Percentiles rank a stretch among this genome's conserved stretches.
Evolutionary conservation across 2,888 invertebrate genomes (phyloP).

Genomic region (Anagyrus pseudococci): DNA sequence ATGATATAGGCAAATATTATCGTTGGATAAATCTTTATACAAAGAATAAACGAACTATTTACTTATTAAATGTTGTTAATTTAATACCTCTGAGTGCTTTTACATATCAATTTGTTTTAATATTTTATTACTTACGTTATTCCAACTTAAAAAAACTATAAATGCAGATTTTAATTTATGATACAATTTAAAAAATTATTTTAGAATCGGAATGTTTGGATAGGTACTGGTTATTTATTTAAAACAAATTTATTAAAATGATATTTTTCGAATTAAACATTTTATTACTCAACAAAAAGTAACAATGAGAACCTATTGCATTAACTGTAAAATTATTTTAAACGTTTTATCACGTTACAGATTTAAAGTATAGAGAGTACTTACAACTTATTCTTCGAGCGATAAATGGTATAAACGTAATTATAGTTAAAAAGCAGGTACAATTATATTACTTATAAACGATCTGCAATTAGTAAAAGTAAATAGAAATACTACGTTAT

Average conservation of each 20-base stretch:
- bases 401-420: conserved; percentile 25
- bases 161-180: too few relatives aligned
- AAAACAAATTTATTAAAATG: too few relatives aligned
- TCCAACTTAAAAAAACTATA: too few relatives aligned
- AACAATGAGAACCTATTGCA: conserved; percentile 47
- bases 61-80: too few relatives aligned
- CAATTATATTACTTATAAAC: conserved; percentile 33
- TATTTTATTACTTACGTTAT: too few relatives aligned
- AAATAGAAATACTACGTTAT: conserved; percentile 35
- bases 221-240: too few relatives aligned
- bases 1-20: conserved; percentile 31
- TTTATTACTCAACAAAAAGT: conserved; percentile 58
- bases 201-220: too few relatives aligned
- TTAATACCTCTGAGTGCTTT: too few relatives aligned
- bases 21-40: conserved; percentile 33
- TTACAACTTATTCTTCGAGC: conserved; percentile 27
- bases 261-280: conserved; percentile 48
- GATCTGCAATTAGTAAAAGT: conserved; percentile 29
- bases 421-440: conserved; percentile 34
- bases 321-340: conserved; percentile 22
- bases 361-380: conserved; percentile 22
- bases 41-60: conserved; percentile 38
- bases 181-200: too few relatives aligned
- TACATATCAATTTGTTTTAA: too few relatives aligned
- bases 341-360: conserved; percentile 23